Evolutionary conservation across 2,113 vertebrate genomes (phyloP), one percentile per base, ranked within the genome.

Genomic region (Gobius niger): DNA sequence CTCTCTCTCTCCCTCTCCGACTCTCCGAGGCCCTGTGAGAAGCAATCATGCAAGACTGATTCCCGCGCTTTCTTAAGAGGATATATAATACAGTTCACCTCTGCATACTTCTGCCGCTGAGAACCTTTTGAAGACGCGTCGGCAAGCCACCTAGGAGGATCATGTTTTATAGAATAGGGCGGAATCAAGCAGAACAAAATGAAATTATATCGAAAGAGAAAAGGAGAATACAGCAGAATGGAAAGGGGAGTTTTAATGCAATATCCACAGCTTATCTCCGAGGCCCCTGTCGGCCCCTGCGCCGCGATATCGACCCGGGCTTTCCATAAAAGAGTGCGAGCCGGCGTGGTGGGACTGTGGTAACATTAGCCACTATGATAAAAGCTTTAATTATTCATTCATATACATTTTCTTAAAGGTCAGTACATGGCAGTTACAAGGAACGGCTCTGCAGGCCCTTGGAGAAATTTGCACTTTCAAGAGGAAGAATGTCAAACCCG

Each of bases 71-170:
- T 81, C 84, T 90, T 89, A 91, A 88, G 83, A 87, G 90, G 84
- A 88, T 82, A 88, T 83, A 85, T 90, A 87, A 91, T 87, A 85
- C 85, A 86, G 78, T 85, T 89, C 79, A 86, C 83, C 82, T 90
- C 75, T 83, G 77, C 77, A 77, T 84, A 80, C 84, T 83, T 74
- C 75, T 83, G 78, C 84, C 24, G 72, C 80, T 73, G 70, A 80
- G 61, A 82, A 72, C 61, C 81, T 72, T 85, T 85, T 76, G 63
- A 85, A 66, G 81, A 75, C 61, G 75, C 63, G 42, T 19, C 61
- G 11, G 63, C 50, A 65, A 34, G 72, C 72, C 50, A 60, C 65
- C 53, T 57, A 77, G 77, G 72, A 66, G 46, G 73, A 84, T 65
- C 64, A 0, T 41, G 63, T 73, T 40, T 83, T 66, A 76, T 74